Conservation (phyloP, 1,140 invertebrate genomes). For the Penaeus chinensis region DNA sequence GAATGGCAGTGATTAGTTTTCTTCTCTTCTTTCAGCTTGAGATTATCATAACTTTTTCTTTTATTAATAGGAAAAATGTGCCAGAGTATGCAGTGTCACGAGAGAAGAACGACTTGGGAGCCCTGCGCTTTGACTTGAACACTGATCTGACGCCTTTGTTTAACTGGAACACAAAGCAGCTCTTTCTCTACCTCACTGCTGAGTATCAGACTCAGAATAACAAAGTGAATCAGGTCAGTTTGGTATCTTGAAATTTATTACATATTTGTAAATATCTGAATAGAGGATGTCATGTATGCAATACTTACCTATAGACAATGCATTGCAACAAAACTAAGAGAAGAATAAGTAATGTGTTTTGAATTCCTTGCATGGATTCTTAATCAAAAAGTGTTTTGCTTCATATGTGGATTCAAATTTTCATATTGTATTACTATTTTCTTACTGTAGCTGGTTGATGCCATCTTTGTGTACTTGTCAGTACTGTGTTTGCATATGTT, state of each 20-base stretch:
- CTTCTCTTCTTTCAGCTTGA: background rate
- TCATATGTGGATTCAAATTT: background rate
- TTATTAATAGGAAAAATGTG: slow-evolving; percentile 87
- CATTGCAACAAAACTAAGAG: too few relatives aligned
- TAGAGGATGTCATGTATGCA: background rate
- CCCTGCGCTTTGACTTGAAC: slow-evolving; percentile 89
- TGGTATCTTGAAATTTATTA: background rate
- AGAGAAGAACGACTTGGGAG: slow-evolving; percentile 95
- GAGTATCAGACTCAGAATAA: slow-evolving; percentile 94
- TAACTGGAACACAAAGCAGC: slow-evolving; percentile 99
- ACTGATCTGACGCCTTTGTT: slow-evolving; percentile 87
- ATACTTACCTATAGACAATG: background rate
- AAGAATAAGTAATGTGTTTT: too few relatives aligned
- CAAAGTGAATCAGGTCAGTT: slow-evolving; percentile 82
- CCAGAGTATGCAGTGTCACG: slow-evolving; percentile 93
- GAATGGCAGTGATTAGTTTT: background rate
- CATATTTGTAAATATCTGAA: background rate
- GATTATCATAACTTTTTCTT: background rate
- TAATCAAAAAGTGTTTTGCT: too few relatives aligned
- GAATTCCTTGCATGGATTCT: too few relatives aligned
- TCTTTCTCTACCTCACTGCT: slow-evolving; percentile 96
- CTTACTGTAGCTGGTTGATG: background rate
- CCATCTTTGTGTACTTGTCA: background rate
- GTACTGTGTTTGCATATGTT: slow-evolving; percentile 1
- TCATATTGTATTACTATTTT: background rate